Conservation (phyloP, 2,888 invertebrate species). For the Hymenopus coronatus region DNA sequence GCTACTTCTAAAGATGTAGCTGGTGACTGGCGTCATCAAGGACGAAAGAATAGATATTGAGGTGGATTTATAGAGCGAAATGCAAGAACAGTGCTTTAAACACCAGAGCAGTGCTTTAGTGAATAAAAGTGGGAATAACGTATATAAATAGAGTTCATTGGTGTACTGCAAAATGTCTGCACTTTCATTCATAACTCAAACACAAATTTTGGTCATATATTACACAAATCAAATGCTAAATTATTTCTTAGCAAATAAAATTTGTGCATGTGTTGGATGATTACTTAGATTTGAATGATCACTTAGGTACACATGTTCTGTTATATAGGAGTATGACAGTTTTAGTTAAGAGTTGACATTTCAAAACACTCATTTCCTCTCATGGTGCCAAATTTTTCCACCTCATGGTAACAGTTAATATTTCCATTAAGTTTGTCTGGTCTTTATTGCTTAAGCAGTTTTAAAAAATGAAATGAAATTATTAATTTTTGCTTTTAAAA, state of each 20-base stretch:
- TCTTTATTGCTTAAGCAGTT: background rate
- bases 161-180: background rate
- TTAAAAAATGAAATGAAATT: background rate
- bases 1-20: conserved; percentile 17
- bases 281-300: background rate
- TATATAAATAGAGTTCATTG: background rate
- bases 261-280: background rate
- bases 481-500: too few species aligned
- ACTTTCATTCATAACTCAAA: background rate
- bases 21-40: conserved; percentile 28
- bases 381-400: too few species aligned
- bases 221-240: too few species aligned
- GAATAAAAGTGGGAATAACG: too few species aligned
- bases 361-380: too few species aligned
- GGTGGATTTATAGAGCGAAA: background rate
- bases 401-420: too few species aligned
- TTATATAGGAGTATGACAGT: too few species aligned
- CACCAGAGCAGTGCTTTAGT: background rate
- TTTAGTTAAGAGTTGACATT: too few species aligned
- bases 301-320: background rate
- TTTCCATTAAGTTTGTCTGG: too few species aligned
- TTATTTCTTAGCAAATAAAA: background rate
- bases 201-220: background rate
- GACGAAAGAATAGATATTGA: conserved; percentile 28
- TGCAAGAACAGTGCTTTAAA: background rate